Evolutionary conservation across 1,140 invertebrate genomes (phyloP), one percentile per base, ranked within the genome.

Genomic region (Drosophila asahinai): DNA sequence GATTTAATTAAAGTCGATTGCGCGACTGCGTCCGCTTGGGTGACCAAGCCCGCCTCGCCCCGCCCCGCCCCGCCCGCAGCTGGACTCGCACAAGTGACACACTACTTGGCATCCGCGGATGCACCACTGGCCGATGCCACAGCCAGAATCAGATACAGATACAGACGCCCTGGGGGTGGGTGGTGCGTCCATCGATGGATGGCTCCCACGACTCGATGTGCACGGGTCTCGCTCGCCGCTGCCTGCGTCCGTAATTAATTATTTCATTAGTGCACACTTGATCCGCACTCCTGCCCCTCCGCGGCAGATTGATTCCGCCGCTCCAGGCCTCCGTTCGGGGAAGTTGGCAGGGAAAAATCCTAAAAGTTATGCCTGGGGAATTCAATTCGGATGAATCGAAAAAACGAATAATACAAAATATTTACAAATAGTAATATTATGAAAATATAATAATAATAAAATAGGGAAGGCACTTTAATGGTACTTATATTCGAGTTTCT

Each of bases 191-290:
- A 36, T 62, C 60, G 47, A 36, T 25, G 48, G 60, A 64, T 72
- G 77, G 47, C 45, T 59, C 38, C 55, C 55, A 43, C 55, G 33
- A 36, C 8, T 11, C 33, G 30, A 8, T 9, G 30, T 33, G 30
- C 30, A 33, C 8, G 30, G 30, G 30, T 4, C 51, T 36, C 30
- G 51, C 15, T 55, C 6, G 27, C 27, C 68, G 65, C 66, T 73
- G 79, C 70, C 81, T 71, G 75, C 51, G 76, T 70, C 75, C 70
- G 80, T 83, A 83, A 83, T 83, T 83, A 83, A 83, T 83, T 83
- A 57, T 83, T 83, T 83, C 81, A 83, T 83, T 83, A 83, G 75
- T 79, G 81, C 62, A 83, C 81, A 83, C 81, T 83, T 83, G 80
- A 83, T 83, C 62, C 70, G 57, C 51, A 25, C 66, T 68, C 61